Evolutionary conservation across 2,113 vertebrate genomes (phyloP), one percentile per base, ranked within the genome.

Genomic region (Xerus inauris): DNA sequence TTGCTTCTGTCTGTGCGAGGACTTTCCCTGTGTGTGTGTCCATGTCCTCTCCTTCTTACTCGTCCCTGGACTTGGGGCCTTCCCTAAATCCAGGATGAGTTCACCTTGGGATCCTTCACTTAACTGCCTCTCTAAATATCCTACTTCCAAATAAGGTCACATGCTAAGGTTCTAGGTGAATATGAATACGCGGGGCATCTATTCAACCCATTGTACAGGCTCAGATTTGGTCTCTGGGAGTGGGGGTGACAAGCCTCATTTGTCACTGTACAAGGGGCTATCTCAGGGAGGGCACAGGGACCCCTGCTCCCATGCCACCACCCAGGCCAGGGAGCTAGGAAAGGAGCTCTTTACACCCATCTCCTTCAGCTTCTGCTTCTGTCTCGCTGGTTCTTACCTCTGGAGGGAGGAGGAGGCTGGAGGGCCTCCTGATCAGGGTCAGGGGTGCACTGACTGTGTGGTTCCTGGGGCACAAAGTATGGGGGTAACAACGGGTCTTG

Each of bases 201-300:
- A 1, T 32, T 47, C n/a, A 35, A 19, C 14, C 32, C 62, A 38
- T 45, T 30, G 3, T 14, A 10, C 49, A 59, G 47, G 80, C 26
- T 89, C 5, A 22, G 62, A 88, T 49, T n/a, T 30, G 51, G 35
- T 42, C 20, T 2, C 19, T 47, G 57, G 32, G 45, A 24, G 28
- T 24, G 8, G 16, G 5, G 51, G 28, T 26, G 90, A 57, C 13
- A 12, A 12, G 6, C 24, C 45, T 64, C 32, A 19, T 47, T 47
- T 62, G 35, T 94, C n/a, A 32, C 6, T 59, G 19, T 0, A 11
- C 72, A 30, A 71, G 62, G 42, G 47, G 47, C 38, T 6, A 8
- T 17, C 13, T 28, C 19, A 2, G 24, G 17, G 51, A 49, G 67
- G 42, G 26, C 0, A 2, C 7, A 1, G 5, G 1, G 7, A 0